Evolutionary conservation across 1,140 invertebrate genomes (phyloP).

Genomic region (Megalopta genalis): DNA sequence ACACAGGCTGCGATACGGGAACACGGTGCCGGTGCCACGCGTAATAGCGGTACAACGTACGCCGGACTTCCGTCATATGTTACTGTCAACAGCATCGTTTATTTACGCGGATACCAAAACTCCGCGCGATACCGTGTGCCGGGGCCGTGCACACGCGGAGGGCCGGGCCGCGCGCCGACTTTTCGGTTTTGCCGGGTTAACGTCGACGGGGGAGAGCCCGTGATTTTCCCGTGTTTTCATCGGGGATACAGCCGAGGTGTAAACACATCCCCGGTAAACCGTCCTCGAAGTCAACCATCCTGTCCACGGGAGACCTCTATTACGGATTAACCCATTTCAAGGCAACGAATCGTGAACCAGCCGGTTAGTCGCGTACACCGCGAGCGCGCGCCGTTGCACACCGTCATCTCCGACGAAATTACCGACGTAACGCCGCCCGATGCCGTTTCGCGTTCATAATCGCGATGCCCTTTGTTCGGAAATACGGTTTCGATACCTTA

Average conservation of each 20-base stretch:
- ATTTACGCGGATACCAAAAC: slow-evolving; percentile 20
- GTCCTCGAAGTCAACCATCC: slow-evolving; percentile 2
- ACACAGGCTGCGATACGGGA: slow-evolving; percentile 16
- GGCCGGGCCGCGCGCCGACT: too few relatives aligned
- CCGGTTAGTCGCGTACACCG: not conserved
- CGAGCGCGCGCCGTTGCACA: too few relatives aligned
- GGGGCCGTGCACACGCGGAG: too few relatives aligned
- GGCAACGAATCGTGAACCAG: not conserved
- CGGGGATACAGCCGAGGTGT: not conserved
- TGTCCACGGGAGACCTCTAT: not conserved
- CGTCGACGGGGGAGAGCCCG: not conserved
- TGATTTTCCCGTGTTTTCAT: slow-evolving; percentile 40
- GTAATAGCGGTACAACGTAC: slow-evolving; percentile 39
- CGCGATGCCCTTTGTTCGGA: too few relatives aligned
- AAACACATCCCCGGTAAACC: slow-evolving; percentile 24
- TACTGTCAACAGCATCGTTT: slow-evolving; percentile 38
- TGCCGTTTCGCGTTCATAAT: too few relatives aligned
- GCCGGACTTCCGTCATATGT: slow-evolving; percentile 52
- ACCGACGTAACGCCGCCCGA: not conserved
- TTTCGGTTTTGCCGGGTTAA: not conserved
- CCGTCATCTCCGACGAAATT: not conserved
- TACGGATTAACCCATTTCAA: not conserved
- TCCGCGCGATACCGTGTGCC: too few relatives aligned
- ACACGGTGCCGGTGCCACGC: slow-evolving; percentile 11
- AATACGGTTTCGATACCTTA: too few relatives aligned